A percentile compares a stretch with the other conserved stretches of the same genome.
Evolutionary conservation across 2,113 vertebrate genomes (phyloP).

Genomic region (Melanocharis versteri): DNA sequence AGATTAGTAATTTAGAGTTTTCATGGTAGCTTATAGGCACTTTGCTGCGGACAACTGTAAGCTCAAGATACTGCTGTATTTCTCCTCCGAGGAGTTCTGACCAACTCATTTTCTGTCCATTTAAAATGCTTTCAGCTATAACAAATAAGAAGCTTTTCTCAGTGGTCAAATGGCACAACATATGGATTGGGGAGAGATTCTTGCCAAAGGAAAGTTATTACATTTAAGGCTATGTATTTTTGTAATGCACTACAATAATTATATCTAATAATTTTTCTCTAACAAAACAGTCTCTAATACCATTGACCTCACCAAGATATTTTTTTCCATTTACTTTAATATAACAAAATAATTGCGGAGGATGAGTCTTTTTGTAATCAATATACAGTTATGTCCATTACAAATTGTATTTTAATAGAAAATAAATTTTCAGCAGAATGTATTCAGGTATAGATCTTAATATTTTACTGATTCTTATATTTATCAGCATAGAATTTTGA

Average conservation of each 20-base stretch:
- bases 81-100: conserved; percentile 14
- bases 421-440: background rate
- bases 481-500: background rate
- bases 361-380: background rate
- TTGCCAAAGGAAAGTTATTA: background rate
- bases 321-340: background rate
- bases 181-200: background rate
- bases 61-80: background rate
- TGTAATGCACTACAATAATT: background rate
- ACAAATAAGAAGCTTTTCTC: conserved; percentile 25
- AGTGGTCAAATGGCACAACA: background rate
- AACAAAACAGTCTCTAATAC: background rate
- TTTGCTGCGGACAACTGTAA: background rate
- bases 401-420: background rate
- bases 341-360: background rate
- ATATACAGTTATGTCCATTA: background rate
- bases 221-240: background rate
- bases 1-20: background rate
- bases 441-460: background rate
- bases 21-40: background rate
- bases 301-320: background rate
- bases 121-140: conserved; percentile 32
- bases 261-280: background rate
- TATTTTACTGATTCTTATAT: background rate
- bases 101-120: conserved; percentile 2